phyloP scores from a whole-genome alignment of 2,113 vertebrate genomes.

The Jaculus jaculus region DNA sequence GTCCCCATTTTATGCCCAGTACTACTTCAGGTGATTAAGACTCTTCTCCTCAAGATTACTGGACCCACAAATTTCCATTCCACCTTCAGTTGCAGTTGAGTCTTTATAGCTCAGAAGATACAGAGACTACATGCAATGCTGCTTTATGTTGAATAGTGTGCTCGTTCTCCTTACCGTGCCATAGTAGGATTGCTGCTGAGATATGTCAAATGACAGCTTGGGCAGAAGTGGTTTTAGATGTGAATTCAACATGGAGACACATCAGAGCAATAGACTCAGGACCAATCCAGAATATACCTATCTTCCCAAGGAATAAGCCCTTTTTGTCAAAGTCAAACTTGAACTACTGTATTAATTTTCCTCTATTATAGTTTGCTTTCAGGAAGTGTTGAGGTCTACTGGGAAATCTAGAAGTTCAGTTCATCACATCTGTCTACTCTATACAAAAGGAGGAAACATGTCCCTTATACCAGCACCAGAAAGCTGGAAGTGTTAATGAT shows the following conservation, averaged over 20 bases:
- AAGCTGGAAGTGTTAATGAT: not conserved
- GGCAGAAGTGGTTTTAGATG: not conserved
- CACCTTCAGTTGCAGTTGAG: not conserved
- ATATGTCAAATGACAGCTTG: not conserved
- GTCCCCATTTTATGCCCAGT: not conserved
- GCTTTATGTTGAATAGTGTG: fast-evolving
- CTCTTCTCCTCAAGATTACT: not conserved
- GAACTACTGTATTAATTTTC: not conserved
- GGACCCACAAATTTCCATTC: not conserved
- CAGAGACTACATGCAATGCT: fast-evolving
- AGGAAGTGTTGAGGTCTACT: not conserved
- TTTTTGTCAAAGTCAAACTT: not conserved
- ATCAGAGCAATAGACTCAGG: not conserved
- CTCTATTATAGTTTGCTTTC: not conserved
- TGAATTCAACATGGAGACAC: not conserved
- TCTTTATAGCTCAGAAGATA: not conserved
- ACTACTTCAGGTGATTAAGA: not conserved
- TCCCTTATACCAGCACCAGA: not conserved
- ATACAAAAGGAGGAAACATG: not conserved
- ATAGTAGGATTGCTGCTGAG: not conserved
- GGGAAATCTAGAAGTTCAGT: not conserved
- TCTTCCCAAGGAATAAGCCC: not conserved
- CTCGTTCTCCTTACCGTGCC: not conserved
- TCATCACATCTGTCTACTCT: not conserved
- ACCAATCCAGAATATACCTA: slow-evolving; percentile 18